These are phyloP conservation scores for Helarctos malayanus DNA, from an alignment of 2,797 vertebrate species.

Conservation along the genomic window DNA sequence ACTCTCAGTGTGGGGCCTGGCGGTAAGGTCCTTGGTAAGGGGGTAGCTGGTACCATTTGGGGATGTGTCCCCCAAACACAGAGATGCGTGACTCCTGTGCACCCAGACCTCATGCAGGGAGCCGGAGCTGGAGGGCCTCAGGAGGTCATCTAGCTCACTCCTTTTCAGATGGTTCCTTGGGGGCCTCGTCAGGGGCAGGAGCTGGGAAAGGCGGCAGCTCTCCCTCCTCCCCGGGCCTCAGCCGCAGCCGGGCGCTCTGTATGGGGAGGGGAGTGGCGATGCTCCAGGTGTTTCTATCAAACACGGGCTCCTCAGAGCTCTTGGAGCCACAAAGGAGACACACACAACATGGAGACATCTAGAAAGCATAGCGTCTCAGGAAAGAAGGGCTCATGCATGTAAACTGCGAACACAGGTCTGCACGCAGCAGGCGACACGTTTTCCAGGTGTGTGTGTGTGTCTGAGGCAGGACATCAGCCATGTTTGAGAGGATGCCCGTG, in stretches of 20 bases:
- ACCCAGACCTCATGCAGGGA: neutral
- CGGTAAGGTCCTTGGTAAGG: neutral
- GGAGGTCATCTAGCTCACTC: neutral
- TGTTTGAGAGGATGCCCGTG: neutral
- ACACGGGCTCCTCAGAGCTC: neutral
- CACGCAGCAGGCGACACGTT: rapidly evolving
- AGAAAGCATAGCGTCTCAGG: rapidly evolving
- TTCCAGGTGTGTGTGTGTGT: rapidly evolving
- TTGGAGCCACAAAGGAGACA: neutral
- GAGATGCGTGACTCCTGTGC: neutral
- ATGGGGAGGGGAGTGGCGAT: rapidly evolving
- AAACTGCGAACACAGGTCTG: neutral
- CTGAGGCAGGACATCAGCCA: neutral
- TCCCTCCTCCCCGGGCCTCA: too few species aligned
- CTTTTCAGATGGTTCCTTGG: neutral
- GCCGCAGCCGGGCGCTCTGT: neutral
- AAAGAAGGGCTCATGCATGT: neutral
- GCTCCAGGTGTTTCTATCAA: neutral
- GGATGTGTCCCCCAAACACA: too few species aligned
- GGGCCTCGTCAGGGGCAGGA: neutral
- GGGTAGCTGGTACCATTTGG: rapidly evolving
- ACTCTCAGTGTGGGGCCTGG: neutral
- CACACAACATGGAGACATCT: neutral
- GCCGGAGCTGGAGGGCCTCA: neutral
- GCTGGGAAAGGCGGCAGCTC: neutral